These are phyloP conservation scores for Drosophila meridiana DNA, from an alignment of 2,888 invertebrate species.

Conservation along the genomic window DNA sequence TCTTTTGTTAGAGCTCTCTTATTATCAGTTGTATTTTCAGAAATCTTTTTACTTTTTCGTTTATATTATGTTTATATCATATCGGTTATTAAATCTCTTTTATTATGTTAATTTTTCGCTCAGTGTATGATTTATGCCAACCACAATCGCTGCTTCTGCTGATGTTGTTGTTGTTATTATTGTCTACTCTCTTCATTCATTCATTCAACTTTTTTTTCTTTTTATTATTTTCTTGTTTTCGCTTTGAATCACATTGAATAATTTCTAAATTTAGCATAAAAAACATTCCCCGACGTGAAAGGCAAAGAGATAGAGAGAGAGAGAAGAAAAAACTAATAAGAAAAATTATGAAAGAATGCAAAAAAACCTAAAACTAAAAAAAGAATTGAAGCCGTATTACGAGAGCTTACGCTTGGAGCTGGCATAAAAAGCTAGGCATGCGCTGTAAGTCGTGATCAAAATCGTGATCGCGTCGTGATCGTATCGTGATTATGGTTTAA, in stretches of 20 bases:
- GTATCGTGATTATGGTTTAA: slow-evolving; percentile 27
- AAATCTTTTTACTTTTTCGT: background rate
- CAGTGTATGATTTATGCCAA: slow-evolving; percentile 40
- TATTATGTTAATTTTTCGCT: slow-evolving; percentile 9
- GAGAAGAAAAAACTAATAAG: slow-evolving; percentile 14
- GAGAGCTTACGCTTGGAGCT: slow-evolving; percentile 8
- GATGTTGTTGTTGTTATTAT: slow-evolving; percentile 24
- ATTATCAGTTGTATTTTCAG: background rate
- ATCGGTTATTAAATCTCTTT: background rate
- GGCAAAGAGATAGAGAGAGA: slow-evolving; percentile 22
- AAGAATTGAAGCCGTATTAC: slow-evolving; percentile 24
- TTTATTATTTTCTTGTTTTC: slow-evolving; percentile 37
- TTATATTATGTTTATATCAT: background rate
- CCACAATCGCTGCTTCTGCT: slow-evolving; percentile 11
- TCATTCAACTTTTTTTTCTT: slow-evolving; percentile 28
- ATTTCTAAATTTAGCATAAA: slow-evolving; percentile 77
- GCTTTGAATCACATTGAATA: slow-evolving; percentile 67
- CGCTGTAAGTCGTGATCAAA: slow-evolving; percentile 16
- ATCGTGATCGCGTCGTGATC: slow-evolving; percentile 12
- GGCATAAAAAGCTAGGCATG: slow-evolving; percentile 7
- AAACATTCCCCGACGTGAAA: slow-evolving; percentile 56
- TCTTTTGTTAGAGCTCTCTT: background rate
- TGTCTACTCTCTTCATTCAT: slow-evolving; percentile 52
- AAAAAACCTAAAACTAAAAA: slow-evolving; percentile 23
- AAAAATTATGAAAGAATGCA: slow-evolving; percentile 27